A percentile compares a stretch with the other conserved stretches of the same genome.
Conservation (phyloP, 2,888 invertebrate genomes). For the Brassicogethes aeneus region DNA sequence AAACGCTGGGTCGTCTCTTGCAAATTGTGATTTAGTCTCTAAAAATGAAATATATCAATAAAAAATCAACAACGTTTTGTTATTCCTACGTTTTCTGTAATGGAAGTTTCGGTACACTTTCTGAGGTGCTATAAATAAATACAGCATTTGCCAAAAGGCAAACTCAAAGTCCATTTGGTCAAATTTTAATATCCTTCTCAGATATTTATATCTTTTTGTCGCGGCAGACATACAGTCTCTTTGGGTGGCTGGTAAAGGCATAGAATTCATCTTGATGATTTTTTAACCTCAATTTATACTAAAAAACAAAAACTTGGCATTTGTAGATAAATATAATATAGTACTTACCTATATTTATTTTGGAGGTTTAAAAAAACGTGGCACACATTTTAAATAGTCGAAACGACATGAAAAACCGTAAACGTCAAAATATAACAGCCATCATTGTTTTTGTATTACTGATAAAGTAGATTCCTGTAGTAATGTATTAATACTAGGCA, state of each 20-base stretch:
- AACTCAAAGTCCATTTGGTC: constrained; percentile 99
- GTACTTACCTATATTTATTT: too few species aligned
- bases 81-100: constrained; percentile 86
- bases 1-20: constrained; percentile 97
- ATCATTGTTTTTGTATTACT: neutral
- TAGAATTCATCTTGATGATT: neutral
- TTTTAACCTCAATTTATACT: too few species aligned
- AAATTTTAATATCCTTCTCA: constrained; percentile 76
- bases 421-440: neutral
- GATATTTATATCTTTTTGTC: constrained; percentile 80
- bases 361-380: neutral
- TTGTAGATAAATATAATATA: too few species aligned
- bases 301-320: too few species aligned
- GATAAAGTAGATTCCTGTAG: too few species aligned
- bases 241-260: constrained; percentile 63
- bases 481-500: too few species aligned
- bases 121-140: constrained; percentile 87
- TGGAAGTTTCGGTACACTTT: constrained; percentile 97
- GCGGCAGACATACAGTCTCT: constrained; percentile 73
- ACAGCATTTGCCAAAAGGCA: constrained; percentile 97
- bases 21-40: constrained; percentile 98
- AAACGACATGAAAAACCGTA: neutral
- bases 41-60: constrained; percentile 31
- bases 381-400: neutral
- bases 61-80: constrained; percentile 3